Conservation (phyloP, 1,140 invertebrate species). For the Macrocentrus cingulum region DNA sequence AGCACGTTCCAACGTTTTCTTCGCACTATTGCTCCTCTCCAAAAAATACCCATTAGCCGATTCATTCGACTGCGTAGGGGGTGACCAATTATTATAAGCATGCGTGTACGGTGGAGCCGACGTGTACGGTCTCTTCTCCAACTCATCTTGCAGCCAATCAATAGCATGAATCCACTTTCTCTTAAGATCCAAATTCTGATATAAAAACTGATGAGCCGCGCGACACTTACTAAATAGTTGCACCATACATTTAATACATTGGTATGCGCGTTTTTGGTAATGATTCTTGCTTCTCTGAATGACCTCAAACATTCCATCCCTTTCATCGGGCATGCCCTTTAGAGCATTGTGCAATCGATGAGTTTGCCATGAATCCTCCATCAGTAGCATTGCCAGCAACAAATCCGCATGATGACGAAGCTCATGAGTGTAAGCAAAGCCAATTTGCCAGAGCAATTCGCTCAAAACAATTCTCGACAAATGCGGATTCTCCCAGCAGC, state of each 20-base stretch:
- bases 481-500: slow-evolving; percentile 95
- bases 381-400: slow-evolving; percentile 79
- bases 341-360: slow-evolving; percentile 90
- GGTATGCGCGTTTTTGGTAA: slow-evolving; percentile 95
- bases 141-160: slow-evolving; percentile 93
- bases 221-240: slow-evolving; percentile 84
- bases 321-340: slow-evolving; percentile 88
- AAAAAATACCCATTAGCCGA: slow-evolving; percentile 93
- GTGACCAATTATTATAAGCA: slow-evolving; percentile 90
- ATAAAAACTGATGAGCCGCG: slow-evolving; percentile 73
- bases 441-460: slow-evolving; percentile 92
- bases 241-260: slow-evolving; percentile 95
- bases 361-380: slow-evolving; percentile 95
- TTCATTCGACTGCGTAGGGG: slow-evolving; percentile 91
- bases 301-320: slow-evolving; percentile 91
- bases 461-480: slow-evolving; percentile 86
- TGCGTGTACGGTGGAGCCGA: slow-evolving; percentile 69
- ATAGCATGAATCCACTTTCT: slow-evolving; percentile 86
- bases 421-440: slow-evolving; percentile 93
- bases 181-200: slow-evolving; percentile 75
- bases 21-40: slow-evolving; percentile 90
- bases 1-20: slow-evolving; percentile 84
- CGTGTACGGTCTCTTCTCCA: slow-evolving; percentile 71
- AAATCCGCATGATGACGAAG: slow-evolving; percentile 89
- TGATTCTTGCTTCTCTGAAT: slow-evolving; percentile 89